phyloP scores from a whole-genome alignment of 2,888 invertebrate species.

The Rotaria macrura region DNA sequence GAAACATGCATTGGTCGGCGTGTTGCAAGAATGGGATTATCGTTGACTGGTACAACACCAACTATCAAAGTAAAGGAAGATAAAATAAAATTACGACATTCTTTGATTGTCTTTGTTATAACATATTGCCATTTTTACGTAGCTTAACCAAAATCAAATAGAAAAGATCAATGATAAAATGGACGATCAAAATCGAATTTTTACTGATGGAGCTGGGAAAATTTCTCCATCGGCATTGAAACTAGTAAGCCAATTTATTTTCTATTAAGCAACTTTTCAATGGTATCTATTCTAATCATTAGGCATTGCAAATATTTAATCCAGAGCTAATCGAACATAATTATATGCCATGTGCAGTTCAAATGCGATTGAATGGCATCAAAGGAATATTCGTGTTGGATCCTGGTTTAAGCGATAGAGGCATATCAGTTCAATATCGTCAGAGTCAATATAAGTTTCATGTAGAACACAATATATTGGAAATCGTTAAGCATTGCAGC shows the following conservation, averaged over 20 bases:
- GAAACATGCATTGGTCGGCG: slow-evolving; percentile 41
- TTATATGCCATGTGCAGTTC: not conserved
- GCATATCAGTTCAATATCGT: not conserved
- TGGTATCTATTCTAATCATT: not conserved
- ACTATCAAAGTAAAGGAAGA: slow-evolving; percentile 21
- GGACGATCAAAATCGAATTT: not conserved
- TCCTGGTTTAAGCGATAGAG: not conserved
- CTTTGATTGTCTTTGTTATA: not conserved
- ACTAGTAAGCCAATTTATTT: not conserved
- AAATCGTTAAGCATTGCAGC: not conserved
- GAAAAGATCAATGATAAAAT: not conserved
- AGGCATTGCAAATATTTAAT: not conserved
- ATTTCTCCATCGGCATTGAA: not conserved
- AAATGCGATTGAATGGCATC: not conserved
- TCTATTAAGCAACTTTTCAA: no score
- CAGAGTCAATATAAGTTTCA: not conserved
- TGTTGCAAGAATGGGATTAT: slow-evolving; percentile 48
- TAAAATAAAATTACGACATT: not conserved
- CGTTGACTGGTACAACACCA: slow-evolving; percentile 39
- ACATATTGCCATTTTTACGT: not conserved
- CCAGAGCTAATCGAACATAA: not conserved
- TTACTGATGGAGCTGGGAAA: not conserved
- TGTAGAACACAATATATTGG: not conserved
- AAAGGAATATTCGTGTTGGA: not conserved
- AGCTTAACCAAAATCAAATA: not conserved